Evolutionary conservation across 2,113 vertebrate species (phyloP), one percentile per base, ranked within the genome.

Genomic region (Vireo altiloquus): DNA sequence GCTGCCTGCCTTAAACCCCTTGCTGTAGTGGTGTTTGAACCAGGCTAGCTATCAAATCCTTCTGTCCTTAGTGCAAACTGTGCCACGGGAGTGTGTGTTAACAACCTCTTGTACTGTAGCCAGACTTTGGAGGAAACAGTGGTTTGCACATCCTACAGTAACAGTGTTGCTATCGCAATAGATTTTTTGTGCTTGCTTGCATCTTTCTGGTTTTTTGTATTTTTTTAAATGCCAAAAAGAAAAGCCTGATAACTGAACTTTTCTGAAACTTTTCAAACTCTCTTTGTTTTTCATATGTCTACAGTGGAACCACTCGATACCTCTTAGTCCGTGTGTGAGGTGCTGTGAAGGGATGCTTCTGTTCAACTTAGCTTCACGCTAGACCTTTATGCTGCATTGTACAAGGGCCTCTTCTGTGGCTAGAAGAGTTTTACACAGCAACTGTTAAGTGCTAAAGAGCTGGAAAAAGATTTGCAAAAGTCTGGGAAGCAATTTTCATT

Each of bases 31-130:
- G 20, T 23, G 39, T 59, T 64, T 72, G 39, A 82, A 60, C 24
- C 23, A 35, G 53, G 56, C 37, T n/a, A 18, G 74, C 53, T 83
- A 6, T 49, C 61, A 64, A 75, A 90, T 68, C 65, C 65, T 49
- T 13, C 68, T 82, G 28, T 79, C 77, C 69, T 63, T 18, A n/a
- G 50, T 23, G 37, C 1, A 2, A 16, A 31, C 44, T 54, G 27
- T 44, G 17, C 47, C 53, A 16, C 1, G 6, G 63, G 40, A 63
- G 46, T 46, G n/a, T 0, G 0, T 40, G 30, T 54, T 42, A 11
- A 7, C 60, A 52, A 4, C n/a, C 44, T 69, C 24, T 28, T 50
- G 44, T 85, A 35, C 40, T 1, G 2, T 4, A 37, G 66, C 44
- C 74, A 63, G 42, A 18, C 23, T 53, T 71, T 1, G 17, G 44